Base-by-base conservation (phyloP, 2,113 vertebrate species). In the Muntiacus muntjak region DNA sequence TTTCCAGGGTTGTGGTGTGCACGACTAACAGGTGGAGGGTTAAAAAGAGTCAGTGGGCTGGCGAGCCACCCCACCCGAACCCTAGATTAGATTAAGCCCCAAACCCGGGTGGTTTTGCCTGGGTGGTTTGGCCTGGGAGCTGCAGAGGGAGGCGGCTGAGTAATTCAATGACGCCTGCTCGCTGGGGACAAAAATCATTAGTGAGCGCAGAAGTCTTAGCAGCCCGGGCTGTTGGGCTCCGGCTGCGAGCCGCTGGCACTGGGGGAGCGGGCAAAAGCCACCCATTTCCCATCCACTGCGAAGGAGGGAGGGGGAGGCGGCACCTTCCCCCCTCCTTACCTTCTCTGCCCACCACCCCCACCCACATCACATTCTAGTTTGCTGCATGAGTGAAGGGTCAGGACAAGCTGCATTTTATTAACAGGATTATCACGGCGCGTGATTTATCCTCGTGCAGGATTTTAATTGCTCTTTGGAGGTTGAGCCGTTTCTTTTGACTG, bases 361-460 rank as follows among this genome's bases (percentile, higher is more conserved):
- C 98, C 98, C 95, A 58, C 98, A 98, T 98, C 98, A 98, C 99
- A 99, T 99, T 98, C 98, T 97, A 98, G 99, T 99, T 98, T 99
- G 99, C 98, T 98, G 98, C 99, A 97, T 99, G 99, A 99, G 99
- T 94, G 79, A 99, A 99, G 99, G 98, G 99, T 99, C 99, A 99
- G 99, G 99, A 99, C 99, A 99, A 99, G 99, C 99, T 99, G 99
- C 98, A 98, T 99, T 99, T 99, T 99, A 99, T 99, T 99, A 99
- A 99, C 99, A 99, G 99, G 99, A 99, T 99, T 99, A 99, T 99
- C 98, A 98, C 98, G 96, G 99, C 97, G 91, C 99, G 98, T 99
- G 99, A 99, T 99, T 99, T 99, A 99, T 99, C 99, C 99, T 98
- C 98, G 99, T 98, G 99, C 99, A 99, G 98, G 99, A 98, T 99